A percentile compares a stretch with the other conserved stretches of the same genome.
Conservation (phyloP, 1,140 invertebrate species). For the Liolophura sinensis region DNA sequence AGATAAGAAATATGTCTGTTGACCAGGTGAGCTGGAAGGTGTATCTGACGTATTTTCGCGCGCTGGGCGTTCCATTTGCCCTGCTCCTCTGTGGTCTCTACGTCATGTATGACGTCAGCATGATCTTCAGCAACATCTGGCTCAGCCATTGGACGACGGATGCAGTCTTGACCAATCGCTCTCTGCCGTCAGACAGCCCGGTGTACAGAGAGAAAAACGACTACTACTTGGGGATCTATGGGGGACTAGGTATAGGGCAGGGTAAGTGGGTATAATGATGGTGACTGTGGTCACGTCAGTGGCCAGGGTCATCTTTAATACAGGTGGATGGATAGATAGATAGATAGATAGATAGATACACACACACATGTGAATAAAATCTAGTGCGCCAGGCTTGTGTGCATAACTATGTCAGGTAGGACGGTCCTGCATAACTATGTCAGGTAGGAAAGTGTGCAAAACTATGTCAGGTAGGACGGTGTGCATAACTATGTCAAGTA, state of each 20-base stretch:
- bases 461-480: too few relatives aligned
- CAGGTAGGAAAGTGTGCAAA: too few relatives aligned
- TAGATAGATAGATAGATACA: too few relatives aligned
- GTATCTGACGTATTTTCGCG: slow-evolving; percentile 84
- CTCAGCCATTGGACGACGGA: slow-evolving; percentile 25
- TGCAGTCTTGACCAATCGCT: slow-evolving; percentile 6
- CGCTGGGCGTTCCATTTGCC: slow-evolving; percentile 75
- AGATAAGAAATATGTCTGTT: too few relatives aligned
- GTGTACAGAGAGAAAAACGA: slow-evolving; percentile 32
- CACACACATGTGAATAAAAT: too few relatives aligned
- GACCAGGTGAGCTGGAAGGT: slow-evolving; percentile 86
- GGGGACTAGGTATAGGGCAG: slow-evolving; percentile 36
- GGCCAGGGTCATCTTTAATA: too few relatives aligned
- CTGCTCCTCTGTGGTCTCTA: slow-evolving; percentile 78
- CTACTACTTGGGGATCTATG: slow-evolving; percentile 49
- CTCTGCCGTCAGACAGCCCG: slow-evolving; percentile 21
- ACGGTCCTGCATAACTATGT: too few relatives aligned
- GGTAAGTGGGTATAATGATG: slow-evolving; percentile 43
- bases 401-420: too few relatives aligned
- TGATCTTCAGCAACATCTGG: slow-evolving; percentile 19
- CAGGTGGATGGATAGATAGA: too few relatives aligned
- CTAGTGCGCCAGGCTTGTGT: too few relatives aligned
- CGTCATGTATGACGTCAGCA: slow-evolving; percentile 65
- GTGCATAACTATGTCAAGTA: too few relatives aligned
- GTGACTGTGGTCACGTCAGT: too few relatives aligned